Conservation (phyloP, 2,113 vertebrate species). For the Oreochromis aureus region DNA sequence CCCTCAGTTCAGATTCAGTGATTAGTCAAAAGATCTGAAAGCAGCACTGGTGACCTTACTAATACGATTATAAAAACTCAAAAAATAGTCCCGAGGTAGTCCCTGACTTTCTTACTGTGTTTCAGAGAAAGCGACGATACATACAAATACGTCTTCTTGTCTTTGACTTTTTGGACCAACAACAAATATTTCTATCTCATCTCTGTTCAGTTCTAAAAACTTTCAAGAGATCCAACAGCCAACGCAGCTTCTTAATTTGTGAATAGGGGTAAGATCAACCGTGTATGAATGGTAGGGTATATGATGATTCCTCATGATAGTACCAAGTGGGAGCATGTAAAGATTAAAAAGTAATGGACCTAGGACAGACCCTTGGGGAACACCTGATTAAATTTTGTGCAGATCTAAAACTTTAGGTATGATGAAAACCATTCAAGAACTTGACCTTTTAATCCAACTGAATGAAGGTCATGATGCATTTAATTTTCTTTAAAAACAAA, state of each 20-base stretch:
- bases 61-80: not conserved
- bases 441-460: not conserved
- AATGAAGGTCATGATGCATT: not conserved
- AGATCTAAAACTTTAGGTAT: not conserved
- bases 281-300: not conserved
- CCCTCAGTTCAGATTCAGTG: not conserved
- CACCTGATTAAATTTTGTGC: not conserved
- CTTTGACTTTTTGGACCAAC: not conserved
- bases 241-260: not conserved
- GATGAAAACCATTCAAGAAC: not conserved
- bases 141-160: not conserved
- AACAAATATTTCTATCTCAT: not conserved
- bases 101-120: not conserved
- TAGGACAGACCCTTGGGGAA: not conserved
- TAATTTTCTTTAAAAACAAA: not conserved
- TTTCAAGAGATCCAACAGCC: not conserved
- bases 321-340: not conserved
- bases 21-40: not conserved
- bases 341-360: not conserved
- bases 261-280: not conserved
- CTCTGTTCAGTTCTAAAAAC: not conserved
- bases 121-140: rapidly evolving
- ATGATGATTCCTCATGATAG: not conserved
- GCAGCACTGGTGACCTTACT: not conserved
- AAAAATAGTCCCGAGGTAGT: not conserved